A percentile compares a stretch with the other conserved stretches of the same genome.
Evolutionary conservation across 1,140 invertebrate genomes (phyloP).

Genomic region (Bombus terrestris): DNA sequence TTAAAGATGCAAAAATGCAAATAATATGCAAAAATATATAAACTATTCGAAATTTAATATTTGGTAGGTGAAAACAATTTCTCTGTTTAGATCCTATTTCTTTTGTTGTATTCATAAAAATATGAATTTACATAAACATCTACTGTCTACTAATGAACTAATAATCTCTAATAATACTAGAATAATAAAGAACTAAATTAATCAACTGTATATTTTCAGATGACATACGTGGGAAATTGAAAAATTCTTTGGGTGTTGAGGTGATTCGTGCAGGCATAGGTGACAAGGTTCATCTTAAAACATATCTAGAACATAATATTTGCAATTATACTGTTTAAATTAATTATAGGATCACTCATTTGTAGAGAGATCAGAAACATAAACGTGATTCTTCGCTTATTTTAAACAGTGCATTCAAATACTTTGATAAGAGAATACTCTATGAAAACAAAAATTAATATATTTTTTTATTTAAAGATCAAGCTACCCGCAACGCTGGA

Average conservation of each 20-base stretch:
- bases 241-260: conserved; percentile 84
- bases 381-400: not conserved
- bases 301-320: not conserved
- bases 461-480: conserved; percentile 74
- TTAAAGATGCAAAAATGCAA: not conserved
- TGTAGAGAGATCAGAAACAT: not conserved
- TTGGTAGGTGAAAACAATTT: no score
- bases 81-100: not conserved
- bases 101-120: not conserved
- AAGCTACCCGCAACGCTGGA: conserved; percentile 84
- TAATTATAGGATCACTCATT: not conserved
- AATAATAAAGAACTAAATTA: not conserved
- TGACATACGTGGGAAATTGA: conserved; percentile 85
- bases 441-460: not conserved
- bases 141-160: not conserved
- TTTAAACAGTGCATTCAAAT: conserved; percentile 13
- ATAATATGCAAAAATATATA: not conserved
- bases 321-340: not conserved
- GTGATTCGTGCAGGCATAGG: conserved; percentile 90
- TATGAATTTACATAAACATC: no score
- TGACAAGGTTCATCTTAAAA: conserved; percentile 85
- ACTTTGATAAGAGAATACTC: not conserved
- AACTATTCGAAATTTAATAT: not conserved
- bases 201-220: conserved; percentile 80
- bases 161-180: not conserved